These are phyloP conservation scores for Forficula auricularia DNA, from an alignment of 1,140 invertebrate species.

Conservation along the genomic window DNA sequence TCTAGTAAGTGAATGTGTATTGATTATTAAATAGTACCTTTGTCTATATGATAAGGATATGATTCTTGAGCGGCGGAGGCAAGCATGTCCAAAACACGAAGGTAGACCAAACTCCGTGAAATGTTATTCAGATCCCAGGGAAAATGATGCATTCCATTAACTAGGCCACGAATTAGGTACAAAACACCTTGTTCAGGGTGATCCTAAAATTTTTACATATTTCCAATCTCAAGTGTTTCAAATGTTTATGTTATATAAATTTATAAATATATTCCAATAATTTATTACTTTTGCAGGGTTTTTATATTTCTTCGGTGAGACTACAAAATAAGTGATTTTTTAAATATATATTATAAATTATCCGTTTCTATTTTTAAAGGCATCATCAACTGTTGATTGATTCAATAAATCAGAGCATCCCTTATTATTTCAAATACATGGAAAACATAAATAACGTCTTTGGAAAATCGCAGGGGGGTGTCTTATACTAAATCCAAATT, in stretches of 20 bases:
- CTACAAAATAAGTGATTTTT: not conserved
- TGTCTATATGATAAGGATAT: constrained; percentile 65
- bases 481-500: no score
- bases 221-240: no score
- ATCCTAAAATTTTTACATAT: constrained; percentile 47
- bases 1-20: not conserved
- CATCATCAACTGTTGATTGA: no score
- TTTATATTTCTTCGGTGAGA: not conserved
- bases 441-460: no score
- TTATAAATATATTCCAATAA: constrained; percentile 4
- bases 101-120: constrained; percentile 40
- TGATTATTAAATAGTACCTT: no score
- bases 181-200: constrained; percentile 68
- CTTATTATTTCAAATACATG: no score
- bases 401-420: no score
- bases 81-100: constrained; percentile 55
- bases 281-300: not conserved
- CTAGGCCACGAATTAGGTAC: constrained; percentile 52
- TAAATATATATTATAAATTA: no score
- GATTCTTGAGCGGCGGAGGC: constrained; percentile 53
- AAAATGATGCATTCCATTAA: constrained; percentile 55
- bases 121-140: constrained; percentile 38
- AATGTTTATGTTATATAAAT: no score
- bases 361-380: no score
- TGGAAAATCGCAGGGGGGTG: no score